Percentiles rank a stretch among this genome's conserved stretches.
These are phyloP conservation scores for Sesia bembeciformis DNA, from an alignment of 2,888 invertebrate species.

Conservation along the genomic window DNA sequence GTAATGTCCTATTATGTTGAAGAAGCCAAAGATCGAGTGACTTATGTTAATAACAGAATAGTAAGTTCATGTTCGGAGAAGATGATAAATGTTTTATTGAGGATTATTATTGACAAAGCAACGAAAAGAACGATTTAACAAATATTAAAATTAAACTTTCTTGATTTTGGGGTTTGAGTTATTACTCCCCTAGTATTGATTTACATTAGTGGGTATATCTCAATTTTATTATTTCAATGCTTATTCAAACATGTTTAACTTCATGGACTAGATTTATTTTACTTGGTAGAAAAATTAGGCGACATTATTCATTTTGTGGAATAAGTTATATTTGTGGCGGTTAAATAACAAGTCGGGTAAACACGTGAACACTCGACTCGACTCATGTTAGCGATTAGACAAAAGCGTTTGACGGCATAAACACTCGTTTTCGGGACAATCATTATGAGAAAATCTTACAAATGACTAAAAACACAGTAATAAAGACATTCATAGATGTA, in stretches of 20 bases:
- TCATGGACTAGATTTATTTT: too few relatives aligned
- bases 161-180: too few relatives aligned
- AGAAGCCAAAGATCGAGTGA: constrained; percentile 10
- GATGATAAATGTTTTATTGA: constrained; percentile 5
- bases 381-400: constrained; percentile 66
- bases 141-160: too few relatives aligned
- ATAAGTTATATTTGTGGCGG: neutral
- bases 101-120: neutral
- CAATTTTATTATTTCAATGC: too few relatives aligned
- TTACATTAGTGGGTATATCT: too few relatives aligned
- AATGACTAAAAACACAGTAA: constrained; percentile 71
- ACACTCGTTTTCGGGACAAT: constrained; percentile 71
- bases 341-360: constrained; percentile 9
- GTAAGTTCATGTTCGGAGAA: constrained; percentile 6
- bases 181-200: too few relatives aligned
- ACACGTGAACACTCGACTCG: constrained; percentile 29
- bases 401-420: constrained; percentile 67
- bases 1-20: constrained; percentile 10
- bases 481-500: constrained; percentile 74
- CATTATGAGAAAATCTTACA: constrained; percentile 74
- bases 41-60: constrained; percentile 10
- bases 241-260: too few relatives aligned
- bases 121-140: too few relatives aligned
- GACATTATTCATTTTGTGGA: neutral
- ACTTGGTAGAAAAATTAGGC: neutral